Evolutionary conservation across 1,140 invertebrate species (phyloP).

Genomic region (Bombus huntii): DNA sequence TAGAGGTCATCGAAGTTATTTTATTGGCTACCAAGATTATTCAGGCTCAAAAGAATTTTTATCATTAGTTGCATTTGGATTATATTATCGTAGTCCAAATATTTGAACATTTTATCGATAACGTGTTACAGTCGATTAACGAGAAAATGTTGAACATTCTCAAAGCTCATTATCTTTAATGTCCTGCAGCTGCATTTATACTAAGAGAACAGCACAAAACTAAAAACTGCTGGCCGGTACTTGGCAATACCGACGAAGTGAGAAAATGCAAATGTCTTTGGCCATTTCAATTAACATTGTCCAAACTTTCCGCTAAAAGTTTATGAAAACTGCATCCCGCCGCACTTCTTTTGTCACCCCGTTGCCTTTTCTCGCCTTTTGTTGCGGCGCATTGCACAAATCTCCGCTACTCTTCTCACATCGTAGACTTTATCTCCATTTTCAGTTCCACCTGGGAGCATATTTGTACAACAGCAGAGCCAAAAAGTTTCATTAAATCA

Average conservation of each 20-base stretch:
- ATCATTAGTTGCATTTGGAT: neutral
- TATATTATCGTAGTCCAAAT: no score
- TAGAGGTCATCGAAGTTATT: neutral
- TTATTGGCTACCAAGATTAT: neutral
- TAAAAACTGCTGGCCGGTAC: neutral
- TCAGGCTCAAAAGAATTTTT: neutral
- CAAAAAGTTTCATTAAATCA: neutral
- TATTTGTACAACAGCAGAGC: no score
- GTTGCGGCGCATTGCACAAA: neutral
- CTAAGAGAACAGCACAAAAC: neutral
- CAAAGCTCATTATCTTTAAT: no score
- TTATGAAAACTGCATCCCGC: neutral
- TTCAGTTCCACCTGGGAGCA: no score
- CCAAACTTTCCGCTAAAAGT: neutral
- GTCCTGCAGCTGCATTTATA: neutral
- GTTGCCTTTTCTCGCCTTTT: no score
- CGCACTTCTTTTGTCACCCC: neutral
- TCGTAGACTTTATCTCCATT: neutral
- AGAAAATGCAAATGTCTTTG: slow-evolving; percentile 1
- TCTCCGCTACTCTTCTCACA: neutral
- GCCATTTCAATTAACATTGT: neutral
- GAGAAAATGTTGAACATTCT: no score
- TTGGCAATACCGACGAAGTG: neutral
- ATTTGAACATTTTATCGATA: no score
- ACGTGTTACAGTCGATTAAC: no score